These are phyloP conservation scores for Onychostruthus taczanowskii DNA, from an alignment of 2,113 vertebrate genomes.

Conservation along the genomic window DNA sequence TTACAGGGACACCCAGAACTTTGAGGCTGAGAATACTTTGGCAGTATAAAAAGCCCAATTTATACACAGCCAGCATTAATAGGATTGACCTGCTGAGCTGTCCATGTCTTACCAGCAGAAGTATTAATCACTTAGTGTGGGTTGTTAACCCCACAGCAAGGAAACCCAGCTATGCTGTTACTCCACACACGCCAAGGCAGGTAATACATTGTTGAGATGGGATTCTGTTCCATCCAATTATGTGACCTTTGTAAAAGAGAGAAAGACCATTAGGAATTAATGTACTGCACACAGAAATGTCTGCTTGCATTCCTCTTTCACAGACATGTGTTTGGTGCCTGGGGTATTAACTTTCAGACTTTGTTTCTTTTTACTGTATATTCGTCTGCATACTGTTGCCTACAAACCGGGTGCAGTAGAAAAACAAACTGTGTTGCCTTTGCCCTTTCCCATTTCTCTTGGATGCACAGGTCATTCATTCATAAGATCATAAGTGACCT, in stretches of 20 bases:
- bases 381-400: conserved; percentile 30
- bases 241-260: conserved; percentile 20
- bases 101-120: neutral
- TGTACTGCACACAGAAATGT: conserved; percentile 44
- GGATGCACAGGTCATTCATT: neutral
- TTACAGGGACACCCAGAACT: neutral
- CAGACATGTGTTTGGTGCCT: conserved; percentile 65
- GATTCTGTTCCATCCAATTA: neutral
- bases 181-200: neutral
- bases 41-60: neutral
- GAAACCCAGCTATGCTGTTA: neutral
- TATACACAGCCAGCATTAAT: neutral
- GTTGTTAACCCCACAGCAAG: neutral
- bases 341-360: conserved; percentile 74
- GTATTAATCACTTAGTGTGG: neutral
- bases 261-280: conserved; percentile 50
- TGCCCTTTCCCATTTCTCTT: conserved; percentile 28
- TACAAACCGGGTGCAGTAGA: conserved; percentile 50
- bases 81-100: neutral
- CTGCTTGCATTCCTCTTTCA: conserved; percentile 64
- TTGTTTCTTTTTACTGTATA: conserved; percentile 72
- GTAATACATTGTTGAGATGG: neutral
- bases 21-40: neutral
- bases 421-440: conserved; percentile 54
- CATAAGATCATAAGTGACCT: neutral